A percentile compares a stretch with the other conserved stretches of the same genome.
phyloP scores from a whole-genome alignment of 2,797 vertebrate genomes.

The Potorous gilbertii region DNA sequence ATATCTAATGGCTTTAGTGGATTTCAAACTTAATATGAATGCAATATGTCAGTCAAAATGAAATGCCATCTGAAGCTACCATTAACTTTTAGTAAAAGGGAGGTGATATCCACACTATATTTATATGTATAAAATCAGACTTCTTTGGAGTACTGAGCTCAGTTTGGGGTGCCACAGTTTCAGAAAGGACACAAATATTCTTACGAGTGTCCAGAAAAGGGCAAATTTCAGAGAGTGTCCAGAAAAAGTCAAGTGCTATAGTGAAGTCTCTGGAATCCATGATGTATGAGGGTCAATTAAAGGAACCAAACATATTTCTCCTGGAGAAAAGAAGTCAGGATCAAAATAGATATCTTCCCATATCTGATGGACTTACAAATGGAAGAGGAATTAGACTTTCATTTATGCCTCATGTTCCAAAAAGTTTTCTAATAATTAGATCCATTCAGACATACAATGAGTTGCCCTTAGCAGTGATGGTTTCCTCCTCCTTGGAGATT shows the following conservation, averaged over 20 bases:
- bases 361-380: background rate
- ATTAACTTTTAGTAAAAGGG: background rate
- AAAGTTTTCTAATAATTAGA: background rate
- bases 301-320: background rate
- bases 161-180: background rate
- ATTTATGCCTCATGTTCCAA: background rate
- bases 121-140: background rate
- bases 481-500: background rate
- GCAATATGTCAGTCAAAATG: background rate
- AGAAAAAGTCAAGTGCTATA: background rate
- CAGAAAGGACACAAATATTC: background rate
- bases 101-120: background rate
- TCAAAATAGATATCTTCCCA: background rate
- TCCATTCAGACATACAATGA: background rate
- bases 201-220: background rate
- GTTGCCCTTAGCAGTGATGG: background rate
- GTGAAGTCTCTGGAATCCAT: background rate
- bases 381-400: background rate
- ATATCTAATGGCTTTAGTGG: background rate
- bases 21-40: background rate
- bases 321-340: background rate
- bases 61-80: background rate
- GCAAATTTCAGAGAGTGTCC: too few relatives aligned
- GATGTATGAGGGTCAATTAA: background rate
- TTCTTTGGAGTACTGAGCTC: background rate